Base-by-base conservation (phyloP, 2,797 vertebrate genomes). In the Falco concolor region DNA sequence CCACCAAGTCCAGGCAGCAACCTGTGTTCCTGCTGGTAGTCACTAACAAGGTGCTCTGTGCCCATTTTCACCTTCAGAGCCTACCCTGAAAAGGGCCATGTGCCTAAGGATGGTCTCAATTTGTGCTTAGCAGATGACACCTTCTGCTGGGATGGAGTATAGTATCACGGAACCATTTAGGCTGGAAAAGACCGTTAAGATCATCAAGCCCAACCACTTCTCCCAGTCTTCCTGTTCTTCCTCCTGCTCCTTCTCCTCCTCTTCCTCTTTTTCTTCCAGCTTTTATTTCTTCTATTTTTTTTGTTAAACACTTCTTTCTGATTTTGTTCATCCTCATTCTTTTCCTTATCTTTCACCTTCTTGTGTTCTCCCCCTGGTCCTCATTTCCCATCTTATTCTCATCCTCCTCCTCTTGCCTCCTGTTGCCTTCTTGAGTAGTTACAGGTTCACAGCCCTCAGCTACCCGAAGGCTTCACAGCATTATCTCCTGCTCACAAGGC, bases 1-100 rank as follows among this genome's bases (percentile, higher is more conserved):
- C 18, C 44, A 52, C 10, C 21, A 40, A 5, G 24, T 10, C n/a
- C 28, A 25, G 17, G 52, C 30, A 88, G 85, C 73, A 22, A 2
- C 27, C n/a, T 63, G 36, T 2, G 1, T 16, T 72, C 45, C 65
- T 87, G 30, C 36, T 91, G 63, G 67, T 38, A 30, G 50, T 45
- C 50, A 53, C 38, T 52, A 73, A 2, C 0, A 2, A 52, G 54
- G 42, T 64, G 38, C 36, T 87, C 56, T 27, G 25, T 50, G 78
- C 18, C 53, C 32, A 18, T 44, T 50, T 60, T 19, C 78, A 42
- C 44, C 52, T 56, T 42, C 70, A 84, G n/a, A 86, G 27, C n/a
- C 2, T 0, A 9, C 10, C 14, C 45, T 45, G 74, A 42, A 72
- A 82, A 81, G 45, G 7, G 25, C 30, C 64, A 34, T 0, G 0